Conservation (phyloP, 92 coral and sea anemone species). For the Micromussa lordhowensis region DNA sequence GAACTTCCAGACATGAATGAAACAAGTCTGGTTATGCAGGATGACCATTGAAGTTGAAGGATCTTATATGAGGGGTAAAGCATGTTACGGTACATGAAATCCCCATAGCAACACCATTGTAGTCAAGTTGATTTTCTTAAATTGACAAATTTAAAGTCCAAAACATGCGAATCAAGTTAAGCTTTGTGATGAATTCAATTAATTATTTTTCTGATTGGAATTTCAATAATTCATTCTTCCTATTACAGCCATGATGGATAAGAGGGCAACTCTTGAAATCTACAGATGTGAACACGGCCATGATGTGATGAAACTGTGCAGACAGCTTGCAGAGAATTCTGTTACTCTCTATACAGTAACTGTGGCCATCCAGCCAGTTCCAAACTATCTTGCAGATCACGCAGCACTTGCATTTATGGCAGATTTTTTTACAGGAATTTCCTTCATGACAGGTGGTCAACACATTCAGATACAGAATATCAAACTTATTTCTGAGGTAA, state of each 20-base stretch:
- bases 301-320: conserved; percentile 28
- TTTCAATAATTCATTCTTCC: background rate
- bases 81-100: too few species aligned
- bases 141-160: too few species aligned
- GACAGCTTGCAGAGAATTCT: conserved; percentile 12
- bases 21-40: too few species aligned
- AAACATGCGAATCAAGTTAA: too few species aligned
- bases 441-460: conserved; percentile 37
- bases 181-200: too few species aligned
- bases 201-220: too few species aligned
- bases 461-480: conserved; percentile 8
- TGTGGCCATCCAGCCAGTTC: background rate
- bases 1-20: too few species aligned
- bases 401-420: conserved; percentile 12
- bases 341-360: conserved; percentile 21
- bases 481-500: conserved; percentile 38
- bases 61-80: too few species aligned
- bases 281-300: conserved; percentile 22
- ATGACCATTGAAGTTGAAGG: too few species aligned
- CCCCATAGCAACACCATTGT: too few species aligned
- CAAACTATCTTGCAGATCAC: conserved; percentile 4
- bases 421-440: conserved; percentile 38
- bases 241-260: conserved; percentile 20
- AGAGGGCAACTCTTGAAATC: background rate
- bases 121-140: too few species aligned